Conservation (phyloP, 2,888 invertebrate genomes). For the Neelides folsomi region DNA sequence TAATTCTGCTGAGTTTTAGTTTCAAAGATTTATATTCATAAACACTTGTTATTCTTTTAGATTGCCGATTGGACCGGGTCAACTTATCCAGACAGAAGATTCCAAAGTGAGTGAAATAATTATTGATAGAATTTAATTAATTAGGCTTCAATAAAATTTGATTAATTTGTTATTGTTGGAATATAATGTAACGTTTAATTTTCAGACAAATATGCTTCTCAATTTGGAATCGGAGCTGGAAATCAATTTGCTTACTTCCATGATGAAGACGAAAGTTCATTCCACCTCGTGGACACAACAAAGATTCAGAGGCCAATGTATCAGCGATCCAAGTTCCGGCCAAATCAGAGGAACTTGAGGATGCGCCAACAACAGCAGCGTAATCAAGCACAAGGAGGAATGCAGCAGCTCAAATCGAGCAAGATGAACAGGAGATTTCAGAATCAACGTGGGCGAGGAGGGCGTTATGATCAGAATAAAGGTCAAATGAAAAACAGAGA, state of each 20-base stretch:
- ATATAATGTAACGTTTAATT: background rate
- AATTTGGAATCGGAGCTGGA: conserved; percentile 57
- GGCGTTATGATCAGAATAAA: conserved; percentile 45
- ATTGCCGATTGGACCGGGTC: conserved; percentile 95
- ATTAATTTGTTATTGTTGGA: conserved; percentile 1
- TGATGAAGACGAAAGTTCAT: conserved; percentile 96
- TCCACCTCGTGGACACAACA: conserved; percentile 93
- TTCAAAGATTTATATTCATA: background rate
- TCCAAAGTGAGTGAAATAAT: conserved; percentile 58
- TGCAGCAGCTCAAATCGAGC: conserved; percentile 23
- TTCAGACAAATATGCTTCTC: conserved; percentile 75
- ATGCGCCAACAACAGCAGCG: conserved; percentile 44
- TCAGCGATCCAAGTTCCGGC: conserved; percentile 78
- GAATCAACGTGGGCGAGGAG: conserved; percentile 50
- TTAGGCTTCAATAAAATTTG: conserved; percentile 3
- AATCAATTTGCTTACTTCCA: conserved; percentile 97
- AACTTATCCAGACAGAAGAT: conserved; percentile 82
- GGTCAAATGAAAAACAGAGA: conserved; percentile 68
- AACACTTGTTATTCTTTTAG: conserved; percentile 37
- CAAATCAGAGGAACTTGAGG: conserved; percentile 55
- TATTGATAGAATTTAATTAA: too few species aligned
- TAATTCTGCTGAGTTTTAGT: background rate
- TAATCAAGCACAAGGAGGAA: conserved; percentile 31
- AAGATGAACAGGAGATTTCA: conserved; percentile 66
- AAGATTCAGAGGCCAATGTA: conserved; percentile 79